Evolutionary conservation across 1,140 invertebrate species (phyloP).

Genomic region (Delia radicum): DNA sequence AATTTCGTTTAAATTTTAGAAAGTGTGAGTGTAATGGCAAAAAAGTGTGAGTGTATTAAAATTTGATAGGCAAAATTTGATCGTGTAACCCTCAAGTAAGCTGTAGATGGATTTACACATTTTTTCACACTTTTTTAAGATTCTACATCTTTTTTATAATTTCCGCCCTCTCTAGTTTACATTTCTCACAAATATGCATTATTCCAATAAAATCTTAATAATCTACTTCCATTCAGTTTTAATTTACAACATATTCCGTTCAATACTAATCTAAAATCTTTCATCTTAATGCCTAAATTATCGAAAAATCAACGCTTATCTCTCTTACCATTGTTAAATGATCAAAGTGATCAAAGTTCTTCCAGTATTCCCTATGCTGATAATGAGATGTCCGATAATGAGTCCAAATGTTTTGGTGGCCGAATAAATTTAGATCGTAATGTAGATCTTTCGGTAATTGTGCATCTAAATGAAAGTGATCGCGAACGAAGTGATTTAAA

Average conservation of each 20-base stretch:
- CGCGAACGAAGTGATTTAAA: neutral
- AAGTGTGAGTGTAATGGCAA: too few relatives aligned
- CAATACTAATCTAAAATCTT: neutral
- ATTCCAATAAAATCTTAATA: too few relatives aligned
- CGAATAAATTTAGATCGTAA: neutral
- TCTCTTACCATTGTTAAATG: neutral
- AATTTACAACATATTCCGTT: neutral
- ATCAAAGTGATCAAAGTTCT: neutral
- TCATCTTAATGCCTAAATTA: neutral
- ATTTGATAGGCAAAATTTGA: too few relatives aligned
- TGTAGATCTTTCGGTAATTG: slow-evolving; percentile 5
- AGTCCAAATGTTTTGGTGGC: neutral
- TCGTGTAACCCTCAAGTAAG: too few relatives aligned
- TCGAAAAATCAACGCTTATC: neutral
- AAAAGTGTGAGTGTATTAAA: too few relatives aligned
- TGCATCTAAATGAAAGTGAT: neutral
- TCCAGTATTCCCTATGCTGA: slow-evolving; percentile 7
- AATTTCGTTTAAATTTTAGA: too few relatives aligned
- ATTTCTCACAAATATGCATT: too few relatives aligned
- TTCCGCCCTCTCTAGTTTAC: too few relatives aligned
- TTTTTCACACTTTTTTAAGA: too few relatives aligned
- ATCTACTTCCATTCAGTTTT: neutral
- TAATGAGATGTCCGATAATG: neutral
- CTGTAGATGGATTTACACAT: too few relatives aligned
- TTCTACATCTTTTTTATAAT: too few relatives aligned